Evolutionary conservation across 2,888 invertebrate species (phyloP).

Genomic region (Norana najaformis): DNA sequence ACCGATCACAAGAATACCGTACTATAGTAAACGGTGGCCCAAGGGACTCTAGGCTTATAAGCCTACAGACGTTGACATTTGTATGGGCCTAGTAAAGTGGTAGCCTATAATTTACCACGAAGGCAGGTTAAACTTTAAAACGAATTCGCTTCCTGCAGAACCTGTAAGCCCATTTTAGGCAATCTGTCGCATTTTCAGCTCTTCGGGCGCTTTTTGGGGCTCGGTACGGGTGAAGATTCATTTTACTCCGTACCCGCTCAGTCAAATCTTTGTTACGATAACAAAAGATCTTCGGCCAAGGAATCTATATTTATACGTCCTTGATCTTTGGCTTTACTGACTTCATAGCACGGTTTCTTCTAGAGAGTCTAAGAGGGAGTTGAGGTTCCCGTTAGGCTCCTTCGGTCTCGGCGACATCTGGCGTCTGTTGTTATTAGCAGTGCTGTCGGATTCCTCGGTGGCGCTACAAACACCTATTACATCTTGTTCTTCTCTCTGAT

Average conservation of each 20-base stretch:
- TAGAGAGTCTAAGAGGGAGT: not conserved
- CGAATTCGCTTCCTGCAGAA: not conserved
- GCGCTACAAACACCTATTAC: not conserved
- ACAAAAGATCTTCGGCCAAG: not conserved
- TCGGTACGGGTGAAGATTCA: too few relatives aligned
- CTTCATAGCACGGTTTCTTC: not conserved
- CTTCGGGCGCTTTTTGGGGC: not conserved
- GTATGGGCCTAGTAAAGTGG: not conserved
- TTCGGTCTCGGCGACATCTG: not conserved
- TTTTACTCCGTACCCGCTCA: too few relatives aligned
- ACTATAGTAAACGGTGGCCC: not conserved
- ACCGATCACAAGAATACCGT: not conserved
- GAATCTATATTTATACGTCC: not conserved
- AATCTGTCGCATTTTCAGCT: not conserved
- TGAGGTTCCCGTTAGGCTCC: not conserved
- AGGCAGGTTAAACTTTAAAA: not conserved
- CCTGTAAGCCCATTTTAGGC: not conserved
- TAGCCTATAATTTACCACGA: not conserved
- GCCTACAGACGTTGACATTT: not conserved
- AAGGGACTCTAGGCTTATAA: not conserved
- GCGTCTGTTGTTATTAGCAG: not conserved
- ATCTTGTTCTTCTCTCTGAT: not conserved
- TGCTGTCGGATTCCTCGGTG: not conserved
- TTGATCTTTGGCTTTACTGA: too few relatives aligned
- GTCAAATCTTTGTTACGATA: not conserved